Percentiles rank a stretch among this genome's conserved stretches.
Evolutionary conservation across 2,797 vertebrate species (phyloP).

Genomic region (Phataginus tricuspis): DNA sequence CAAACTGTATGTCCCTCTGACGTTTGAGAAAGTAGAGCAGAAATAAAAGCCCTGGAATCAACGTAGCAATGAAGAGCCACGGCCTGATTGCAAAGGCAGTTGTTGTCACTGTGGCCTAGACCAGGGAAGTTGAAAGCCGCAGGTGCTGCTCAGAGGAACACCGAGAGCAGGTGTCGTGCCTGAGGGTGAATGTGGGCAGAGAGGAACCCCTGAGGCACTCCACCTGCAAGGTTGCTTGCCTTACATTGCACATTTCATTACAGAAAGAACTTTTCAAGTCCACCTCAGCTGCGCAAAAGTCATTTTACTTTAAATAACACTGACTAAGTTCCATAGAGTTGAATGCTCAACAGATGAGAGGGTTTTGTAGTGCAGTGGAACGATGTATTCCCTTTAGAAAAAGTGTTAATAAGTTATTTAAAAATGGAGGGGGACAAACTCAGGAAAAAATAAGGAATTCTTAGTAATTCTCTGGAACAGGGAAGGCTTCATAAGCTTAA

Average conservation of each 20-base stretch:
- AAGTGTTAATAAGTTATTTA: not conserved
- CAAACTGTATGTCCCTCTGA: not conserved
- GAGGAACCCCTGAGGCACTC: too few relatives aligned
- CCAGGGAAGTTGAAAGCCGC: not conserved
- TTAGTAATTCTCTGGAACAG: not conserved
- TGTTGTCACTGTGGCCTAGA: too few relatives aligned
- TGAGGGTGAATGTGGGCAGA: fast-evolving
- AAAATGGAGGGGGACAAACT: not conserved
- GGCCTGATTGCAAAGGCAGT: too few relatives aligned
- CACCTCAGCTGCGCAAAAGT: too few relatives aligned
- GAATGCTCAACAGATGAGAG: not conserved
- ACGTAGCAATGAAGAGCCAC: too few relatives aligned
- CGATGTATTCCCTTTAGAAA: not conserved
- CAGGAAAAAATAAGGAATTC: not conserved
- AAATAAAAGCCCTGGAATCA: not conserved
- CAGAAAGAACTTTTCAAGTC: not conserved
- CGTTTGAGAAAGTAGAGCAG: not conserved
- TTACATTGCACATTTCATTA: not conserved
- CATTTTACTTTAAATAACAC: not conserved
- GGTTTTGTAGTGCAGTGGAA: not conserved
- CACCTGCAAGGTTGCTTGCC: not conserved
- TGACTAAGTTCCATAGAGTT: not conserved
- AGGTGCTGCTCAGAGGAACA: too few relatives aligned
- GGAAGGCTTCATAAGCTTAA: not conserved
- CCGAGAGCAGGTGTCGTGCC: too few relatives aligned